Base-by-base conservation (phyloP, 2,797 vertebrate species). In the Myotis pilosus region DNA sequence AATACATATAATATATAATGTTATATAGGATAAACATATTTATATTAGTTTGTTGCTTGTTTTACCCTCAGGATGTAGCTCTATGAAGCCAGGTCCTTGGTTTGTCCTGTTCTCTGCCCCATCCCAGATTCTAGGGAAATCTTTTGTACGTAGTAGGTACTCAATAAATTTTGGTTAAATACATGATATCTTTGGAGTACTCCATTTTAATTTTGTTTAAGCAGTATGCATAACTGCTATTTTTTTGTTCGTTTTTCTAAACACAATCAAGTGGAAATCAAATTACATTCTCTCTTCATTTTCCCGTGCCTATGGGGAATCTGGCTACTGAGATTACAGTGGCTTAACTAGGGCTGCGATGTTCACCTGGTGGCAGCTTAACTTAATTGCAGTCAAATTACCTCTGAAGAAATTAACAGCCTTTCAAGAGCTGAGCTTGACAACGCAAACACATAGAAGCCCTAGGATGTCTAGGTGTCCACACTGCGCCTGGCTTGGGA, bases 361-460 rank as follows among this genome's bases (percentile, higher is more conserved):
- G 75, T 95, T 95, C 93, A 94, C 95, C 79, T 97, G 86, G 91
- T 93, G 90, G 88, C 85, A 95, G 87, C 2, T 94, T 97, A 94
- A 81, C 44, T 95, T 95, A 96, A 95, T 96, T 28, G 38, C 33
- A 81, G 89, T 79, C 74, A 86, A 95, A 94, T 96, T 91, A 91
- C 79, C 81, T 76, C 62, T 38, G 71, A 95, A 79, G 82, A 94
- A 93, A 94, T 96, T 81, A 96, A 75, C 66, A 88, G 86, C 81
- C 85, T 95, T 85, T 55, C 38, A 47, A 64, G 82, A 93, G 69
- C 72, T 22, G 91, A 87, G 28, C 74, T 41, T 91, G 93, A 87
- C 60, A 91, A 57, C 33, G n/a, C 74, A 85, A 68, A 94, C 47
- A 12, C 4, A 30, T 33, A 15, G 79, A 86, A 80, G 74, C 75